Evolutionary conservation across 2,888 invertebrate genomes (phyloP).

Genomic region (Tubulanus polymorphus): DNA sequence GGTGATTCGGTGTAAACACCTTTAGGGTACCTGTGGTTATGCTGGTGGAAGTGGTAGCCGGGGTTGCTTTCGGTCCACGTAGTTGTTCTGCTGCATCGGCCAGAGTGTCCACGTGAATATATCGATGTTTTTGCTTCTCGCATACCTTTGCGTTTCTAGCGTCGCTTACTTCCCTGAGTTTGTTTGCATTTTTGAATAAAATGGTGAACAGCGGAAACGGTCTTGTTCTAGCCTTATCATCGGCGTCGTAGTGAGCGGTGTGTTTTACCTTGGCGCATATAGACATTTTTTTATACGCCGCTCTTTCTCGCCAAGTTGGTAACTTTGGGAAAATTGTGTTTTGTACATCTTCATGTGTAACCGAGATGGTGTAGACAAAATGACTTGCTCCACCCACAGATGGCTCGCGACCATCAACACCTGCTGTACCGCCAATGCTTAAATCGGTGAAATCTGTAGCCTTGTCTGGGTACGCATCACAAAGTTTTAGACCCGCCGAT

Average conservation of each 20-base stretch:
- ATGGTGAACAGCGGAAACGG: background rate
- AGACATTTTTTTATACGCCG: background rate
- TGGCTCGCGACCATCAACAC: background rate
- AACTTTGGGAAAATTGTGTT: background rate
- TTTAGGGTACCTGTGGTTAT: background rate
- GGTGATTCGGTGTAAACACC: background rate
- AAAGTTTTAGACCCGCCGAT: background rate
- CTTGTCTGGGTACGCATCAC: background rate
- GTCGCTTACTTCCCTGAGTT: background rate
- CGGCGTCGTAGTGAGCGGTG: background rate
- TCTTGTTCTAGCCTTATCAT: background rate
- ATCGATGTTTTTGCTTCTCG: background rate
- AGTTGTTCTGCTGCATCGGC: background rate
- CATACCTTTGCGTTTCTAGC: background rate
- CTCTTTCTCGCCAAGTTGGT: background rate
- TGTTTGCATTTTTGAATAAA: background rate
- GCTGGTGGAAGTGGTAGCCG: background rate
- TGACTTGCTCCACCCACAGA: background rate
- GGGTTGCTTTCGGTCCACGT: background rate
- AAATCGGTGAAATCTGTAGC: background rate
- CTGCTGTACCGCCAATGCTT: background rate
- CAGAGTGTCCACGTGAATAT: background rate
- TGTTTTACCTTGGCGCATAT: slow-evolving; percentile 1
- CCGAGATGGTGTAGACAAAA: background rate
- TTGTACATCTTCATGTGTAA: background rate